Base-by-base conservation (phyloP, 2,888 invertebrate species). In the Dorcus parallelipipedus region DNA sequence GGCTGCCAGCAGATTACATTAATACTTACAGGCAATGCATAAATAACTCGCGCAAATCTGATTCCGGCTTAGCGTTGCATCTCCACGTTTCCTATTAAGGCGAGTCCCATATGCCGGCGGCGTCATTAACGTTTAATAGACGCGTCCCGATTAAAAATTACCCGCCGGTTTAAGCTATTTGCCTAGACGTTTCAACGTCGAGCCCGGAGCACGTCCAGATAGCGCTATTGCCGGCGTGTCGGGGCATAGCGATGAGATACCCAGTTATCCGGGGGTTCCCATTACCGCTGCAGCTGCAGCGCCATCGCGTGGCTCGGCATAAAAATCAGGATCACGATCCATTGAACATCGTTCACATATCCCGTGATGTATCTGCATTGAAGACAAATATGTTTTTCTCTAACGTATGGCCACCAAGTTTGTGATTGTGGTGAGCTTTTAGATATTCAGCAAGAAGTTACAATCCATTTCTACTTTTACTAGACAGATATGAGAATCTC, bases 161-260 rank as follows among this genome's bases (percentile, higher is more conserved):
- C 48, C 39, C 49, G 43, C 14, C 43, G 42, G 23, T 14, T 38
- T 48, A 45, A 51, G 23, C 47, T 49, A 61, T 58, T 55, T 58
- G 49, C 58, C 58, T 52, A 58, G 58, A 60, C 57, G 26, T 20
- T 59, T 49, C 54, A 62, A 57, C 57, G 54, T 48, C 50, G 49
- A 57, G 58, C 55, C 52, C 17, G 52, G 52, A 57, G 60, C 61
- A 58, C 62, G 64, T 64, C 59, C 60, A 61, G 61, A 63, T 54
- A 58, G 60, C 62, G 62, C 62, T 62, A 64, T 62, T 60, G 62
- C 54, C 64, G 58, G 67, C 67, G 67, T 67, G 67, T 61, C 57
- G 48, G 43, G 51, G 65, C 64, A 67, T 67, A 67, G 59, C 59
- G 62, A 67, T 67, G 65, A 65, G 67, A 64, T 60, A 59, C 58